phyloP scores from a whole-genome alignment of 1,140 invertebrate species.

The Drosophila sechellia region DNA sequence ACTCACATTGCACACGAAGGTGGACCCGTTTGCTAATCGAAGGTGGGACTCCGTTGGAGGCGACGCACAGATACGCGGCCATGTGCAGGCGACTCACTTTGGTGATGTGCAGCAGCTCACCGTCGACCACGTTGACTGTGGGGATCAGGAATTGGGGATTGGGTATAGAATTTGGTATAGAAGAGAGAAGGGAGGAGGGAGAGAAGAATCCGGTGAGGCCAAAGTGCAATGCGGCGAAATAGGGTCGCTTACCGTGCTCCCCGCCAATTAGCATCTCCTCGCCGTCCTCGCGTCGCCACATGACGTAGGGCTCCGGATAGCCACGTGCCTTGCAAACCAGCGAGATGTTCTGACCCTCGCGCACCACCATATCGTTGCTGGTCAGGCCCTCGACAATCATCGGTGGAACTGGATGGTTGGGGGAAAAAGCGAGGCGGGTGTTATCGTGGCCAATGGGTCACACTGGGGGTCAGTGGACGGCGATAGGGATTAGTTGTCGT shows the following conservation, averaged over 20 bases:
- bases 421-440: background rate
- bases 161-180: too few species aligned
- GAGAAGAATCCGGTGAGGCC: conserved; percentile 23
- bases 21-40: conserved; percentile 93
- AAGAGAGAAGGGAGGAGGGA: background rate
- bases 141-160: background rate
- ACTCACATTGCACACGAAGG: conserved; percentile 95
- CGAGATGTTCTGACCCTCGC: conserved; percentile 94
- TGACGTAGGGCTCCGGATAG: conserved; percentile 95
- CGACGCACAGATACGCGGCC: conserved; percentile 95
- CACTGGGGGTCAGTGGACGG: conserved; percentile 27
- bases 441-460: conserved; percentile 33
- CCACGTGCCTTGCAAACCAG: conserved; percentile 94
- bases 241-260: conserved; percentile 88
- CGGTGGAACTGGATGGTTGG: conserved; percentile 89
- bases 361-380: conserved; percentile 94
- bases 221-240: conserved; percentile 13
- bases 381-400: conserved; percentile 93
- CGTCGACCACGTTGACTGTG: conserved; percentile 93
- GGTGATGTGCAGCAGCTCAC: conserved; percentile 92
- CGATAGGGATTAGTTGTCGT: conserved; percentile 8
- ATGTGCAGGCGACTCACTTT: conserved; percentile 96
- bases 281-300: conserved; percentile 95
- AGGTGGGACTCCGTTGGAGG: conserved; percentile 94
- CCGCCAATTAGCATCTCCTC: conserved; percentile 94